Base-by-base conservation (phyloP, 2,888 invertebrate genomes). In the Alcis repandata region DNA sequence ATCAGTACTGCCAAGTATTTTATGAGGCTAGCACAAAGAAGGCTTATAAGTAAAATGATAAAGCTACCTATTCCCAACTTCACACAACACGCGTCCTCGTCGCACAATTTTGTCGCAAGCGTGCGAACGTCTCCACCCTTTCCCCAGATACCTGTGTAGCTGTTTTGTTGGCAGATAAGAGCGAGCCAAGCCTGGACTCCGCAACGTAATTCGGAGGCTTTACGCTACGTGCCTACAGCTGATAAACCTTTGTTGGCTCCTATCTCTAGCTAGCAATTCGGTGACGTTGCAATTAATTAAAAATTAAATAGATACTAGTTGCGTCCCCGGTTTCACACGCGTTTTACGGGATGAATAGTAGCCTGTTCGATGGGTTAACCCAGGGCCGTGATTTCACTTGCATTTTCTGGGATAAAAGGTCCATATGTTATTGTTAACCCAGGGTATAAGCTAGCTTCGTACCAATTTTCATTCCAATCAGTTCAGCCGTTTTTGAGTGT, bases 121-220 rank as follows among this genome's bases (percentile, higher is more conserved):
- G 74, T 83, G 80, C 79, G 76, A 73, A 74, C 72, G 73, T 71
- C 71, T 79, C 67, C 67, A 74, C 75, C 73, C 75, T 80, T 77
- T 76, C 67, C 52, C 54, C 71, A 78, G 75, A 75, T 79, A 78
- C 75, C 76, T 76, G 71, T 83, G 75, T 84, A 79, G 80, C 73
- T 83, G 79, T 85, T 86, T 85, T 85, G 88, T 86, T 86, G 87
- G 85, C 80, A 88, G 90, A 91, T 91, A 90, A 91, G 86, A 75
- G 67, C 71, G 73, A 77, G 89, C 88, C 90, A 89, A 90, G 82
- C 81, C 78, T 78, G 72, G 77, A 68, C 72, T 72, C 80, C 76
- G 76, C 78, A 76, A 71, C 79, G 82, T 86, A 87, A 87, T 88
- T 85, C 86, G 77, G 76, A 80, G 82, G 84, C 83, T 86, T 88